Conservation (phyloP, 2,113 vertebrate genomes). For the Equus quagga region DNA sequence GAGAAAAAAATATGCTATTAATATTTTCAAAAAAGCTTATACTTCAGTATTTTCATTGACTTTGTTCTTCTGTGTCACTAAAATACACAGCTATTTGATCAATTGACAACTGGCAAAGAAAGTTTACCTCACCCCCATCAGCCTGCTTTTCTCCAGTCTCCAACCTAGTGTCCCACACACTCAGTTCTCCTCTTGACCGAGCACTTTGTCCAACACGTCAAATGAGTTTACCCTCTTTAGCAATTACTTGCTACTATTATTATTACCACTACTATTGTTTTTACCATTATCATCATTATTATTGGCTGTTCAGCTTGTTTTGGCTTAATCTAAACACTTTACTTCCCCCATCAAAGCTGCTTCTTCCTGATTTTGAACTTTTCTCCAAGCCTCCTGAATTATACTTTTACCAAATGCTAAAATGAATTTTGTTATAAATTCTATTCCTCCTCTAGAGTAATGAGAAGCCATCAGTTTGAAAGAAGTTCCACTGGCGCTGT, state of each 20-base stretch:
- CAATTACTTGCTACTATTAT: not conserved
- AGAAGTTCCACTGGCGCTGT: not conserved
- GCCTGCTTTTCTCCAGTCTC: not conserved
- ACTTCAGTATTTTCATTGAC: not conserved
- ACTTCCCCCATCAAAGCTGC: not conserved
- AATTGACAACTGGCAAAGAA: not conserved
- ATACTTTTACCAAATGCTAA: not conserved
- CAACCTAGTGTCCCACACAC: fast-evolving
- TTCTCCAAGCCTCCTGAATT: not conserved
- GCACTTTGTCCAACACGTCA: not conserved
- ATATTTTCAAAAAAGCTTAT: not conserved
- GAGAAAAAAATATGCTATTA: not conserved
- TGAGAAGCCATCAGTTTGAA: not conserved
- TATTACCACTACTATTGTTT: not conserved
- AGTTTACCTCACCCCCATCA: fast-evolving
- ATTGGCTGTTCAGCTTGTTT: not conserved
- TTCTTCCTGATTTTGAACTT: not conserved
- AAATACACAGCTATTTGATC: not conserved
- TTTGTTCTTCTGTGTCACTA: not conserved
- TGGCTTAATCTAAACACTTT: not conserved
- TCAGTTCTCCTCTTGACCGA: not conserved
- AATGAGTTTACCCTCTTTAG: not conserved
- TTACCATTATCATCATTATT: not conserved
- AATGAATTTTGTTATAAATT: not conserved
- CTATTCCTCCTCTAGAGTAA: not conserved